Percentiles rank a stretch among this genome's conserved stretches.
These are phyloP conservation scores for Galaxias olidus DNA, from an alignment of 2,797 vertebrate species.

Conservation along the genomic window DNA sequence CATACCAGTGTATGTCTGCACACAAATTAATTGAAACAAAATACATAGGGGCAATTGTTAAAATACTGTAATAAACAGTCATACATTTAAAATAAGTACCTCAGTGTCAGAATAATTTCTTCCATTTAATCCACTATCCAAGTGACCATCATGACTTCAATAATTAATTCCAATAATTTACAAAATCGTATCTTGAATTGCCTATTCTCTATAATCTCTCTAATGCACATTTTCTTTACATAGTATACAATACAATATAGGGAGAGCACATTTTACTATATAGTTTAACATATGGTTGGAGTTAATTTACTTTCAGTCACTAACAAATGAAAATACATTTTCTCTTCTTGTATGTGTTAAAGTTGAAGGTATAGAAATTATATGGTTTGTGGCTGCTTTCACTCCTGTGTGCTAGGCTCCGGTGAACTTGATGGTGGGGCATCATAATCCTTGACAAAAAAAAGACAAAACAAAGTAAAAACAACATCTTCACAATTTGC, in stretches of 20 bases:
- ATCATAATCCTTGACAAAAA: conserved; percentile 40
- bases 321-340: conserved; percentile 36
- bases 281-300: conserved; percentile 30
- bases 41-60: conserved; percentile 61
- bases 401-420: conserved; percentile 26
- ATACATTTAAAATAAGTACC: conserved; percentile 36
- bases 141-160: background rate
- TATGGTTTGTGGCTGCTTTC: conserved; percentile 36
- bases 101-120: conserved; percentile 27
- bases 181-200: conserved; percentile 41
- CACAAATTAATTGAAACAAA: conserved; percentile 48
- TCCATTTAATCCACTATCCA: too few relatives aligned
- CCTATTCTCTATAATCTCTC: conserved; percentile 54
- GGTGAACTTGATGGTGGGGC: conserved; percentile 31
- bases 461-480: conserved; percentile 4
- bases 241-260: conserved; percentile 49
- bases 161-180: conserved; percentile 66
- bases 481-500: background rate
- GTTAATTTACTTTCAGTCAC: conserved; percentile 52
- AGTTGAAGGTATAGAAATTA: conserved; percentile 29
- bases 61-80: conserved; percentile 42
- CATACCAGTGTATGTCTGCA: conserved; percentile 63
- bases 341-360: conserved; percentile 38
- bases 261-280: conserved; percentile 16
- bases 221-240: conserved; percentile 53